Evolutionary conservation across 2,113 vertebrate species (phyloP), one percentile per base, ranked within the genome.

Genomic region (Rynchops niger): DNA sequence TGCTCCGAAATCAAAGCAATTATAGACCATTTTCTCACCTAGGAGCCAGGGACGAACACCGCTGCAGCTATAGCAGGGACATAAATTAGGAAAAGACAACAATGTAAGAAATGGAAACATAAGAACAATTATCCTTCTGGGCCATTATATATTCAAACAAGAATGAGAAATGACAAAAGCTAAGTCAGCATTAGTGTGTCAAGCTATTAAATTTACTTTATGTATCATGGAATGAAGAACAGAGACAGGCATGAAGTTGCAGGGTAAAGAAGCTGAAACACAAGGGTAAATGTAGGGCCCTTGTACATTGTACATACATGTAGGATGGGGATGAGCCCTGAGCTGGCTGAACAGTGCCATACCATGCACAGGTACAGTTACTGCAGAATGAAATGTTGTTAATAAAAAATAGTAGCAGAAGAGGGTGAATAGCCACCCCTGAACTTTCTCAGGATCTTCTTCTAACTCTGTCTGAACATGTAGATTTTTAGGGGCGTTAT

Each of bases 1-100:
- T 63, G 21, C 47, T 87, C 52, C 62, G 47, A 91, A 96, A 96
- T 73, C 66, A 88, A 69, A 93, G 78, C 38, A 80, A 91, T 88
- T 66, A 77, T 2, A 63, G 47, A 47, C 11, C 38, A 55, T 58
- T 73, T 95, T 77, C 81, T 65, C 66, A 88, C 83, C 40, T 29
- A 71, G 62, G 20, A 87, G 40, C 29, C 73, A 73, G 66, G 2
- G 0, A 93, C 56, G 43, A 94, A 90, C 47, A 70, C n/a, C 11
- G 1, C 42, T 56, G 58, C 66, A 90, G 59, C 38, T 66, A 69
- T 1, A 74, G 42, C 9, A 84, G 42, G 11, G 18, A 85, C n/a
- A 63, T 81, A 91, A 96, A 88, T 62, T 43, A 63, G 38, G 66
- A 72, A 79, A 91, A 82, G 43, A 85, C 77, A 90, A 81, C 67